Evolutionary conservation across 2,113 vertebrate genomes (phyloP).

Genomic region (Corvus cornix): DNA sequence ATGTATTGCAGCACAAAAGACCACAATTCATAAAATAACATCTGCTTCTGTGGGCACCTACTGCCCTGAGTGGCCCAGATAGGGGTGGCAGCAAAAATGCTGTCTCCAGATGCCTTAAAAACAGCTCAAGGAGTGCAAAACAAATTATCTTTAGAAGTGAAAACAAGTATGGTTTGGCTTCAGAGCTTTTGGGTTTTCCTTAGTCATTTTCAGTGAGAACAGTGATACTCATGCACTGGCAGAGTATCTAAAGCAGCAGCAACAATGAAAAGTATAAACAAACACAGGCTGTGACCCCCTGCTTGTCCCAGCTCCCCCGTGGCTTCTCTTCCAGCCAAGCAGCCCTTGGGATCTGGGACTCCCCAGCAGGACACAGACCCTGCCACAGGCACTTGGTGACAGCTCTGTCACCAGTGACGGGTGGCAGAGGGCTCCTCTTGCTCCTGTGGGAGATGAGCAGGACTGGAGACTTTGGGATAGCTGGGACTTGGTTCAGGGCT

Average conservation of each 20-base stretch:
- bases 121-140: background rate
- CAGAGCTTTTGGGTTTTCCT: background rate
- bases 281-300: background rate
- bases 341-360: too few species aligned
- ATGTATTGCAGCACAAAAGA: background rate
- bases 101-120: background rate
- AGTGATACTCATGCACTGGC: accelerated
- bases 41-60: background rate
- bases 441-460: accelerated
- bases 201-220: background rate
- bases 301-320: background rate
- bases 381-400: background rate
- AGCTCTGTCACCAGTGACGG: accelerated
- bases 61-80: background rate
- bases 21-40: accelerated
- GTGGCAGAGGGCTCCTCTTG: background rate
- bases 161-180: background rate
- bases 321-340: background rate
- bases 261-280: background rate
- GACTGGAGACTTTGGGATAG: too few species aligned
- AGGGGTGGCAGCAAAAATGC: background rate
- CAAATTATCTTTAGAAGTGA: background rate
- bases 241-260: background rate
- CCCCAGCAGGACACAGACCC: background rate
- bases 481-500: background rate